phyloP scores from a whole-genome alignment of 2,797 vertebrate species.

The Coregonus ussuriensis region DNA sequence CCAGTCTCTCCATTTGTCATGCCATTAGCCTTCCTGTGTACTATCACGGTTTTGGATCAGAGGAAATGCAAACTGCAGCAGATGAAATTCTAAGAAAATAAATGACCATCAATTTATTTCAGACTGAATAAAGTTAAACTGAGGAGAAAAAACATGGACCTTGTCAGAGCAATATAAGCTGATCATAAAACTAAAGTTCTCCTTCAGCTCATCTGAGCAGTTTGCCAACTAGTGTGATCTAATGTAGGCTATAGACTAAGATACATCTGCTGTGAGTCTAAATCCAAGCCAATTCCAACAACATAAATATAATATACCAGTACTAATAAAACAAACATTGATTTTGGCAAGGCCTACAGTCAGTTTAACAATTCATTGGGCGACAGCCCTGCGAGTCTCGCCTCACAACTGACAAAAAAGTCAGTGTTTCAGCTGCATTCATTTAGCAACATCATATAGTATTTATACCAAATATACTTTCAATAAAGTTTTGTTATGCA shows the following conservation, averaged over 20 bases:
- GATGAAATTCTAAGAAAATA: constrained; percentile 27
- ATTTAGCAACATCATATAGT: too few relatives aligned
- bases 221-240: neutral
- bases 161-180: constrained; percentile 33
- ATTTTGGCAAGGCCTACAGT: too few relatives aligned
- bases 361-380: too few relatives aligned
- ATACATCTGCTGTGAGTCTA: too few relatives aligned
- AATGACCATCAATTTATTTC: constrained; percentile 45
- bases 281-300: too few relatives aligned
- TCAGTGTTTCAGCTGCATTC: too few relatives aligned
- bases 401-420: too few relatives aligned
- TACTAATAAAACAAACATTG: neutral
- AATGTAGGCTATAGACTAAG: neutral
- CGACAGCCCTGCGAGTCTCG: too few relatives aligned
- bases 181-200: constrained; percentile 31
- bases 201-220: neutral
- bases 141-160: constrained; percentile 55
- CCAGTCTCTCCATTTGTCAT: constrained; percentile 19
- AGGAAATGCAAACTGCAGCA: constrained; percentile 49
- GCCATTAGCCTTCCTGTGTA: constrained; percentile 34
- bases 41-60: constrained; percentile 26
- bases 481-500: too few relatives aligned
- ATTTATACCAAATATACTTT: too few relatives aligned
- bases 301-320: neutral
- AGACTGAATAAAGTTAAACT: constrained; percentile 55